phyloP scores from a whole-genome alignment of 2,113 vertebrate species.

The Enhydra lutris region DNA sequence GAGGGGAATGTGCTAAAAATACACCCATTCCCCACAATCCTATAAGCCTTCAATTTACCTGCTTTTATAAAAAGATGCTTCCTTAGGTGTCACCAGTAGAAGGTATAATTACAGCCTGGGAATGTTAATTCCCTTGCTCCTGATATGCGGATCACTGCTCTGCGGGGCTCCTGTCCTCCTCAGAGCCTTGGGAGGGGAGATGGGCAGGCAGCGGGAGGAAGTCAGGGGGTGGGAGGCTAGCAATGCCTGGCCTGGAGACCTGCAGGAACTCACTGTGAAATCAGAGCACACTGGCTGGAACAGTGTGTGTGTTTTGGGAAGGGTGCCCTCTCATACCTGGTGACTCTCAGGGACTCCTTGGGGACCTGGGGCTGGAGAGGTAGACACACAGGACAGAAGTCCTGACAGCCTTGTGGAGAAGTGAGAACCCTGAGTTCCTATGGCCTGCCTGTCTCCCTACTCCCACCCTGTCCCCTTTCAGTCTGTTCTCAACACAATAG shows the following conservation, averaged over 20 bases:
- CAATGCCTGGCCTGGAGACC: background rate
- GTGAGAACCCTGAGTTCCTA: background rate
- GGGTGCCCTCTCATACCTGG: background rate
- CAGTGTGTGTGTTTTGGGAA: background rate
- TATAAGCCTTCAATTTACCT: conserved; percentile 86
- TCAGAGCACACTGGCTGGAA: background rate
- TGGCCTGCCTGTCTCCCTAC: background rate
- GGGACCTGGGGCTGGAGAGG: background rate
- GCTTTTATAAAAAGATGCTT: conserved; percentile 82
- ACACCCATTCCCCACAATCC: conserved; percentile 65
- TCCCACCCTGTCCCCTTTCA: background rate
- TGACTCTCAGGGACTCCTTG: background rate
- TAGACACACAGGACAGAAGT: background rate
- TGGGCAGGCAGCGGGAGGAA: conserved; percentile 41
- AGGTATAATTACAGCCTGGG: conserved; percentile 86
- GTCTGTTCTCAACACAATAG: background rate
- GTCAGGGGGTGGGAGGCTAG: background rate
- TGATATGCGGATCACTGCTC: conserved; percentile 62
- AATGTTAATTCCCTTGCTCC: conserved; percentile 79
- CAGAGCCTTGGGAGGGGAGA: background rate
- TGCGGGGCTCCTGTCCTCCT: conserved; percentile 77
- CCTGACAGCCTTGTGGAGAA: background rate
- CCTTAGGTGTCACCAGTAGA: conserved; percentile 83
- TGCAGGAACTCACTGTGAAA: background rate
- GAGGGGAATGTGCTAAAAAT: conserved; percentile 69